phyloP scores from a whole-genome alignment of 2,888 invertebrate species.

The Dermolepida albohirtum region DNA sequence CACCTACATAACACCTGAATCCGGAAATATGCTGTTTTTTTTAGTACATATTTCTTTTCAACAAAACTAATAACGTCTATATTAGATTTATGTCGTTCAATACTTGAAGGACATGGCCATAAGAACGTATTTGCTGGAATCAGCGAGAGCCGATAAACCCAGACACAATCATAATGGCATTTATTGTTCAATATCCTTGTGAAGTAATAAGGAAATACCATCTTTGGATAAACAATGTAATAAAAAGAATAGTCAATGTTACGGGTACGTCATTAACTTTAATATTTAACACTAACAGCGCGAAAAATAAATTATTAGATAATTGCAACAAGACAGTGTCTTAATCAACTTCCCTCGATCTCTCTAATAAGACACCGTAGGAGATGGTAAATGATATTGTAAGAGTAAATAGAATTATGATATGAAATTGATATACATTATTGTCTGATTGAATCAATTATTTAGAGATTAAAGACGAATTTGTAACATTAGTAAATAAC shows the following conservation, averaged over 20 bases:
- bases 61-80: constrained; percentile 55
- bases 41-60: constrained; percentile 43
- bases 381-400: background rate
- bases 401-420: constrained; percentile 13
- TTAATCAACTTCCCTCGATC: too few relatives aligned
- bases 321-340: too few relatives aligned
- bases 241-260: constrained; percentile 16
- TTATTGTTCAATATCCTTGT: constrained; percentile 33
- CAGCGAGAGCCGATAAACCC: constrained; percentile 20
- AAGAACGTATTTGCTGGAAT: constrained; percentile 18
- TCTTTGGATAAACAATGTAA: constrained; percentile 6
- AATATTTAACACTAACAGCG: constrained; percentile 17
- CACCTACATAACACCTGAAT: too few relatives aligned
- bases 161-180: constrained; percentile 36
- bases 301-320: constrained; percentile 9
- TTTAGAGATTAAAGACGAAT: background rate
- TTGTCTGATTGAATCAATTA: constrained; percentile 10
- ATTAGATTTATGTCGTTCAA: constrained; percentile 54
- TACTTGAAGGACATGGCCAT: constrained; percentile 42
- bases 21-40: background rate
- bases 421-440: background rate
- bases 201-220: constrained; percentile 25
- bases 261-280: background rate
- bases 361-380: background rate
- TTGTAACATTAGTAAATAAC: too few relatives aligned